Percentiles rank a stretch among this genome's conserved stretches.
Evolutionary conservation across 2,797 vertebrate genomes (phyloP).

Genomic region (Sebastes diaconus): DNA sequence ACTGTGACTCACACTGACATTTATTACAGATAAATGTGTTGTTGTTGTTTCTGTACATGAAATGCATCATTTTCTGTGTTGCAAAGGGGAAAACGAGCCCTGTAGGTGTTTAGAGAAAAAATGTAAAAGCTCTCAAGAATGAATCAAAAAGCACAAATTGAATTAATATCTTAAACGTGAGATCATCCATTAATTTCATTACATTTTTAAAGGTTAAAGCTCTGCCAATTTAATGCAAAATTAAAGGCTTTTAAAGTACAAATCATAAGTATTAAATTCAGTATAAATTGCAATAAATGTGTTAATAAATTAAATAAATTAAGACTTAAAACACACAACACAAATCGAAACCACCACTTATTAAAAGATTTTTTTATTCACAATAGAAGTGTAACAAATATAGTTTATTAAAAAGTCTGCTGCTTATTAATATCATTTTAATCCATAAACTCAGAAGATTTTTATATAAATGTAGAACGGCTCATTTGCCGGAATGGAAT

Average conservation of each 20-base stretch:
- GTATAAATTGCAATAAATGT: background rate
- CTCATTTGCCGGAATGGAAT: constrained; percentile 82
- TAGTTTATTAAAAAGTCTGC: constrained; percentile 99
- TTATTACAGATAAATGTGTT: background rate
- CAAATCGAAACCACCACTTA: constrained; percentile 65
- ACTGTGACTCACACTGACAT: background rate
- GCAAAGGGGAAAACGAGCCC: background rate
- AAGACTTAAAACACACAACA: constrained; percentile 3
- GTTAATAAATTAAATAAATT: background rate
- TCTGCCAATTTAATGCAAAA: background rate
- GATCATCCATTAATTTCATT: too few relatives aligned
- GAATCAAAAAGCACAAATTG: background rate
- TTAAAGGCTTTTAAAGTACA: background rate
- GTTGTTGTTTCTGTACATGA: background rate
- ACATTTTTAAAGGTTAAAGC: background rate
- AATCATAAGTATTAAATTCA: background rate
- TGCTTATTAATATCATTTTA: constrained; percentile 90
- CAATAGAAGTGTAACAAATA: constrained; percentile 99
- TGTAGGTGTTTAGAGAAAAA: background rate
- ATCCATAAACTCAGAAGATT: constrained; percentile 87
- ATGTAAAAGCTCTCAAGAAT: background rate
- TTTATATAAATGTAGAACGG: constrained; percentile 91
- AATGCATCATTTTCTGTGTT: background rate
- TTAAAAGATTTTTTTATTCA: constrained; percentile 98
- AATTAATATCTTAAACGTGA: background rate